phyloP scores from a whole-genome alignment of 1,140 invertebrate genomes.

The Hyles vespertilio region DNA sequence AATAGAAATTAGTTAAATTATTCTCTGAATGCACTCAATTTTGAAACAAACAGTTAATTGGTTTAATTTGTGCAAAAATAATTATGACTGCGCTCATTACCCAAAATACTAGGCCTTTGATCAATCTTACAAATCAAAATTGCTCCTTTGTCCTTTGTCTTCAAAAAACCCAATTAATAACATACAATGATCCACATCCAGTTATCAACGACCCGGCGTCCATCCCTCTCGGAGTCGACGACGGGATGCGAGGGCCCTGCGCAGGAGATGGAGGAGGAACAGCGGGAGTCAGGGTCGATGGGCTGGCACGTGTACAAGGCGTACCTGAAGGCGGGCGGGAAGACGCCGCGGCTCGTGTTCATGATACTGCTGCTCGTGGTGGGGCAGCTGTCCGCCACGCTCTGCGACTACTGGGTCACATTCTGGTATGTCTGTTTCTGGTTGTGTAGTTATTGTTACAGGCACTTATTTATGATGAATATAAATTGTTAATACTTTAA shows the following conservation, averaged over 20 bases:
- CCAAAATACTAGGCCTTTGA: not conserved
- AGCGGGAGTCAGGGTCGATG: constrained; percentile 73
- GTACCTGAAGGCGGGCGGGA: constrained; percentile 66
- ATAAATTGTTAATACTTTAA: too few relatives aligned
- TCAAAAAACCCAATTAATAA: not conserved
- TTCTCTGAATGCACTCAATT: too few relatives aligned
- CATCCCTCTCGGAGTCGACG: constrained; percentile 54
- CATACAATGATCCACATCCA: constrained; percentile 13
- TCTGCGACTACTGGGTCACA: constrained; percentile 75
- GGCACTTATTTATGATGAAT: too few relatives aligned
- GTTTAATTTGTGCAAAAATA: not conserved
- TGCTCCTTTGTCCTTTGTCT: too few relatives aligned
- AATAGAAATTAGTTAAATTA: too few relatives aligned
- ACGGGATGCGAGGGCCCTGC: constrained; percentile 50
- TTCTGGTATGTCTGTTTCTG: constrained; percentile 57
- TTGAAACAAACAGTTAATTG: too few relatives aligned
- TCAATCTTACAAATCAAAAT: too few relatives aligned
- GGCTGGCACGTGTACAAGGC: constrained; percentile 66
- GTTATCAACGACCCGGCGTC: constrained; percentile 58
- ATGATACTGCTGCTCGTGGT: constrained; percentile 66
- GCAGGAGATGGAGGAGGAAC: constrained; percentile 70
- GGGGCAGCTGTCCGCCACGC: constrained; percentile 69
- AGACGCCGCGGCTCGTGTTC: constrained; percentile 44
- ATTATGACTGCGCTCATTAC: not conserved
- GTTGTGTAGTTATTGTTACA: too few relatives aligned